phyloP scores from a whole-genome alignment of 2,797 vertebrate species.

The Acestrorhynchus altus region DNA sequence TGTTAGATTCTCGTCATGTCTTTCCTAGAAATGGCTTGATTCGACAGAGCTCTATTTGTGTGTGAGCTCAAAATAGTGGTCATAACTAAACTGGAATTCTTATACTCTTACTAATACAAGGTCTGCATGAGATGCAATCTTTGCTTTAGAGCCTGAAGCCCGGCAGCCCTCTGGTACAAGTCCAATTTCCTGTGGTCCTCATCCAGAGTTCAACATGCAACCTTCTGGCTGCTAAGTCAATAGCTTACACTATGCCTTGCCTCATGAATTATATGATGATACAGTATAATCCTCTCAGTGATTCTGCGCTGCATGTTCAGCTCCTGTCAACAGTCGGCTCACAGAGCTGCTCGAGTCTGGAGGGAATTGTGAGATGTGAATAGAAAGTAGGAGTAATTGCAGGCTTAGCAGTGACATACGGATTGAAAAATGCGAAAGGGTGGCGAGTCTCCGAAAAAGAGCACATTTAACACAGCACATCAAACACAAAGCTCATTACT shows the following conservation, averaged over 20 bases:
- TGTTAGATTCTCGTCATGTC: no score
- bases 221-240: conserved; percentile 14
- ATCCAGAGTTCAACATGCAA: background rate
- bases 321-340: conserved; percentile 59
- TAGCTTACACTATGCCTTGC: conserved; percentile 15
- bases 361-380: conserved; percentile 30
- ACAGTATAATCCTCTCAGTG: conserved; percentile 13
- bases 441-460: conserved; percentile 59
- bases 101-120: background rate
- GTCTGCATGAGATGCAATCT: background rate
- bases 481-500: conserved; percentile 38
- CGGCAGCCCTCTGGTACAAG: conserved; percentile 18
- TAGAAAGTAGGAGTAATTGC: conserved; percentile 66
- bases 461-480: conserved; percentile 36
- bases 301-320: conserved; percentile 33
- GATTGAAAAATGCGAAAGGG: conserved; percentile 70
- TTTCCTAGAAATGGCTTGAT: no score
- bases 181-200: background rate
- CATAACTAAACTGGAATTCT: background rate
- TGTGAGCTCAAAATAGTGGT: background rate
- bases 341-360: conserved; percentile 2
- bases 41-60: no score
- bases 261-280: conserved; percentile 13
- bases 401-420: conserved; percentile 68
- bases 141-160: background rate